These are phyloP conservation scores for Zoanthus solanderi DNA, from an alignment of 92 coral and sea anemone species.

Conservation along the genomic window DNA sequence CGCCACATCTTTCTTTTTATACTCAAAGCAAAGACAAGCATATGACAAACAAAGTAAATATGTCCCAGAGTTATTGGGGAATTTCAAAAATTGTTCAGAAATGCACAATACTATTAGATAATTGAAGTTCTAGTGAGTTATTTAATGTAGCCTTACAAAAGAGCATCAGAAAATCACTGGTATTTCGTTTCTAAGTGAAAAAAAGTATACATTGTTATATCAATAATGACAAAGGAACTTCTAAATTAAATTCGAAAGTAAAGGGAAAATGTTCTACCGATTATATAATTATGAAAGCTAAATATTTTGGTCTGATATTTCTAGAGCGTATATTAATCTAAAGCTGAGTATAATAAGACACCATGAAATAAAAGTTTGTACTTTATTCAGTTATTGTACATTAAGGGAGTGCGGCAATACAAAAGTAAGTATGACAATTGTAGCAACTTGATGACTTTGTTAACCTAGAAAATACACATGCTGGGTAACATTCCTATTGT, in stretches of 20 bases:
- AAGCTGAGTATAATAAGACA: neutral
- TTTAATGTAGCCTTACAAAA: neutral
- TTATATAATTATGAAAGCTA: neutral
- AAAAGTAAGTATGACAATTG: neutral
- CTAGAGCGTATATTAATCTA: neutral
- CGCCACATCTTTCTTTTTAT: neutral
- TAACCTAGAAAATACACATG: neutral
- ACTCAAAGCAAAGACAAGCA: constrained; percentile 8
- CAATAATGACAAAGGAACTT: neutral
- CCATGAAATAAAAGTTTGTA: neutral
- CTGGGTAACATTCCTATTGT: constrained; percentile 1
- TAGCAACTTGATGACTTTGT: neutral
- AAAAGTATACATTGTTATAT: neutral
- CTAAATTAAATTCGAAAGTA: neutral
- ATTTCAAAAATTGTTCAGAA: neutral
- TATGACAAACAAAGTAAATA: constrained; percentile 1
- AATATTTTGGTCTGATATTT: neutral
- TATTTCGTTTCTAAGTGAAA: too few relatives aligned
- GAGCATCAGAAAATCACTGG: neutral
- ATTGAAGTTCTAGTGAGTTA: neutral
- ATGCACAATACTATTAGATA: neutral
- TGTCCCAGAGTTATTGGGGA: too few relatives aligned
- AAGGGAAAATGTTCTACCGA: neutral
- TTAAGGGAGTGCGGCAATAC: neutral
- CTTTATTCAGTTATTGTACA: neutral